phyloP scores from a whole-genome alignment of 2,888 invertebrate species.

The Hemithea aestivaria region DNA sequence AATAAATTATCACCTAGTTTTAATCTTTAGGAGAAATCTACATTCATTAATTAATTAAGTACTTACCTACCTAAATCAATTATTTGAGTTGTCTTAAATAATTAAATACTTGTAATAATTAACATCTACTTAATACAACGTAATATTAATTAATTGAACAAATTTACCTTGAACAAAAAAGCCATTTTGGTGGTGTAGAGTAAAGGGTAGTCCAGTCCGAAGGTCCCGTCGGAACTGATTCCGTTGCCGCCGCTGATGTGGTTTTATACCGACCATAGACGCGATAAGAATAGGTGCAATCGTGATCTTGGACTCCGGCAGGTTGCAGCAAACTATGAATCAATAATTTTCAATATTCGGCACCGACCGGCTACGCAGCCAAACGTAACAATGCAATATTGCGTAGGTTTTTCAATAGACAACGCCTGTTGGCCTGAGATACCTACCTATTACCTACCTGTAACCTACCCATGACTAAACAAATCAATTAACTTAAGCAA shows the following conservation, averaged over 20 bases:
- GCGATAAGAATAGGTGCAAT: constrained; percentile 62
- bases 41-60: no score
- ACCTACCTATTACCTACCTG: no score
- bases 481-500: no score
- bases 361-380: constrained; percentile 49
- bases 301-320: constrained; percentile 50
- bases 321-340: constrained; percentile 72
- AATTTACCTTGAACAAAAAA: constrained; percentile 60
- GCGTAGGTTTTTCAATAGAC: constrained; percentile 42
- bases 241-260: constrained; percentile 42
- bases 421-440: no score
- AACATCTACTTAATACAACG: no score
- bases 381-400: constrained; percentile 47
- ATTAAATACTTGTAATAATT: no score
- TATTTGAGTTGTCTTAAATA: no score
- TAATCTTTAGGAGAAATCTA: no score
- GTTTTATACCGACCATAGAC: constrained; percentile 66
- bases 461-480: no score
- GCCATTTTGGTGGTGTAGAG: constrained; percentile 45
- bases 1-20: no score
- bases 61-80: no score
- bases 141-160: not conserved
- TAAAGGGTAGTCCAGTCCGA: constrained; percentile 37
- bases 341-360: constrained; percentile 73
- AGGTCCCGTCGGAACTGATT: constrained; percentile 59